A percentile compares a stretch with the other conserved stretches of the same genome.
Evolutionary conservation across 2,113 vertebrate genomes (phyloP).

Genomic region (Baryphthengus martii): DNA sequence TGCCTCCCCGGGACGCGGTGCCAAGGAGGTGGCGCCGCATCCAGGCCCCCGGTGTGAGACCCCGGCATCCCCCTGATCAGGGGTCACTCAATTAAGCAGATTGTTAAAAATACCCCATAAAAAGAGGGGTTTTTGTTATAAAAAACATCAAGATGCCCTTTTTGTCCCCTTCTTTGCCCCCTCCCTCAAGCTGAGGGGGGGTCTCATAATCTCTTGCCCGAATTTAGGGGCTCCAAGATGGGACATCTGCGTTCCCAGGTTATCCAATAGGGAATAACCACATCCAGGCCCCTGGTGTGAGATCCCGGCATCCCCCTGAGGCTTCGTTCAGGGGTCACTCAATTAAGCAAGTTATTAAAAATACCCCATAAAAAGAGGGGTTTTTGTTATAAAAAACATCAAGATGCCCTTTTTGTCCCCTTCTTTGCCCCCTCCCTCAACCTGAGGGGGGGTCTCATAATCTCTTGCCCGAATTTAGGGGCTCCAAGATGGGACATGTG

Average conservation of each 20-base stretch:
- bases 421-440: no score
- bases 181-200: no score
- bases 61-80: accelerated
- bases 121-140: accelerated
- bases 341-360: not conserved
- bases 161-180: accelerated
- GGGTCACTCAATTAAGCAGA: accelerated
- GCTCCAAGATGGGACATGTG: no score
- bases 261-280: no score
- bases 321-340: accelerated
- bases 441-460: no score
- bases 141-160: not conserved
- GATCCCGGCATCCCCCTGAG: accelerated
- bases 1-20: not conserved
- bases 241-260: no score
- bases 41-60: accelerated
- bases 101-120: accelerated
- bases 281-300: accelerated
- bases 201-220: no score
- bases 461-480: no score
- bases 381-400: not conserved
- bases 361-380: accelerated
- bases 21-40: not conserved
- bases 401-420: not conserved
- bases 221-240: no score